A percentile compares a stretch with the other conserved stretches of the same genome.
phyloP scores from a whole-genome alignment of 2,888 invertebrate species.

The Drosophila demipolita region DNA sequence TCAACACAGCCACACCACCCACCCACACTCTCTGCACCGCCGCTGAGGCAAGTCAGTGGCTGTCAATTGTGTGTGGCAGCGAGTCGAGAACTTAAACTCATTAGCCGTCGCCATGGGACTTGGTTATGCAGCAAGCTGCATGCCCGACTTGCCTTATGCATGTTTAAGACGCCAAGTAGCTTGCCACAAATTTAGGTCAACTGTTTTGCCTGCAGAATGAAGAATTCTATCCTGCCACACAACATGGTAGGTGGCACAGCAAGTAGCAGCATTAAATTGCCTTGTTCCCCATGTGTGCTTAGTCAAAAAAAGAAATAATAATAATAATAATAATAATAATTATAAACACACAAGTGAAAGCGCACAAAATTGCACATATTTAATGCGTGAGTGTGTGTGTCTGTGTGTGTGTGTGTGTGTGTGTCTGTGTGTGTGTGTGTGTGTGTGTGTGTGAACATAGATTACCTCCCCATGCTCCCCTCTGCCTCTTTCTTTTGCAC shows the following conservation, averaged over 20 bases:
- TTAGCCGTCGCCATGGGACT: conserved; percentile 70
- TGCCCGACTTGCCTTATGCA: conserved; percentile 51
- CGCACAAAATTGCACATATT: conserved; percentile 46
- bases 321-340: not conserved
- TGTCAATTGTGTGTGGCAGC: conserved; percentile 69
- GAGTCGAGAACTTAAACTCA: conserved; percentile 76
- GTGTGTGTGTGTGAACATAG: conserved; percentile 6
- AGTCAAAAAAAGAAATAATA: conserved; percentile 6
- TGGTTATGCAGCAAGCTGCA: conserved; percentile 57
- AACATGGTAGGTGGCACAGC: not conserved
- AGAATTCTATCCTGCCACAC: conserved; percentile 33
- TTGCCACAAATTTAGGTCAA: conserved; percentile 72
- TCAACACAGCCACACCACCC: not conserved
- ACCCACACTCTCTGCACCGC: not conserved
- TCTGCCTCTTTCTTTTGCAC: not conserved
- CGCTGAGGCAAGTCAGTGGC: conserved; percentile 25
- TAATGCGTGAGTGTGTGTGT: conserved; percentile 12
- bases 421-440: conserved; percentile 8
- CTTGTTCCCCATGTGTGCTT: conserved; percentile 43
- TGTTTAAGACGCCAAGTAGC: conserved; percentile 73
- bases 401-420: conserved; percentile 4
- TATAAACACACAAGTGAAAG: conserved; percentile 54
- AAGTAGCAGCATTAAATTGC: conserved; percentile 65
- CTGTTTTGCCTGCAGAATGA: conserved; percentile 31
- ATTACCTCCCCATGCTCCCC: not conserved